Base-by-base conservation (phyloP, 2,113 vertebrate genomes). In the Chionis minor region DNA sequence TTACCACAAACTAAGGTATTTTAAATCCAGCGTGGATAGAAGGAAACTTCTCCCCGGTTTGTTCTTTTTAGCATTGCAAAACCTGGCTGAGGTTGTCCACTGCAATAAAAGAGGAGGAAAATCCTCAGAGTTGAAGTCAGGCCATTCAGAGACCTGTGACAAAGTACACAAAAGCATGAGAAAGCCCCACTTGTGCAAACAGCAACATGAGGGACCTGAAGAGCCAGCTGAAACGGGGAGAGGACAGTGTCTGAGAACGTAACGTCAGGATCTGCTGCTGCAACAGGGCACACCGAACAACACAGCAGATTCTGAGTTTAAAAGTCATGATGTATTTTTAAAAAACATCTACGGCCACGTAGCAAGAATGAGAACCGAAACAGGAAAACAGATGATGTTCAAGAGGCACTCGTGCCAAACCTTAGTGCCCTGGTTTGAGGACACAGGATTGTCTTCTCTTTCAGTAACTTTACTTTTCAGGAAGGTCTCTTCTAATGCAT, bases 161-260 rank as follows among this genome's bases (percentile, higher is more conserved):
- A 82, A 79, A 81, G 61, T 23, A 12, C 44, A 86, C 9, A 42
- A 67, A 79, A 63, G 47, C 40, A 4, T 52, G 65, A 84, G 89
- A 95, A 94, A 69, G 44, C 17, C n/a, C 23, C 81, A 54, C 20
- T 44, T 94, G 93, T 61, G 74, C 82, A 92, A 97, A 88, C 40
- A 88, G 47, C n/a, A 63, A 44, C 0, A 0, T 2, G 14, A 70
- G 33, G 30, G 33, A 86, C 28, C 32, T 21, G 23, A 83, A 49
- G 44, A 83, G 44, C 5, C 0, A 0, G 54, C 30, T 94, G 88
- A 69, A 88, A 88, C 0, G 4, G 38, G n/a, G 52, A 81, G 49
- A 81, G 7, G 15, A 83, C 65, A 9, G 54, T 66, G 17, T 40
- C 45, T 88, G 23, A 65, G 24, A 80, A 45, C 5, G 4, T 10